Evolutionary conservation across 37 sponge, comb jelly and placozoan species (phyloP).

Genomic region (Ephydatia muelleri): DNA sequence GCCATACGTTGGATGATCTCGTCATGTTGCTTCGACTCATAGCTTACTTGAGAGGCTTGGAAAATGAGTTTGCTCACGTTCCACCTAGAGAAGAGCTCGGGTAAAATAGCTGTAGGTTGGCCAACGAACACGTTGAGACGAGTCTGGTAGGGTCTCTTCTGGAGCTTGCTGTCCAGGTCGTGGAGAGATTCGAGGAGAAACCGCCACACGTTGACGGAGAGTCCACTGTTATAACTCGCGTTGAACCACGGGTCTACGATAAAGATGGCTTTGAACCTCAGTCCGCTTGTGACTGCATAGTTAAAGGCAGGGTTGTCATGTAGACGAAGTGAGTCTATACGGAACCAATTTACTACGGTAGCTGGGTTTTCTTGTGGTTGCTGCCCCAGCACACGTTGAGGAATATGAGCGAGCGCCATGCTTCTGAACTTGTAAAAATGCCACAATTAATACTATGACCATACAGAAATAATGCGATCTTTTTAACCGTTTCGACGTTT

Average conservation of each 20-base stretch:
- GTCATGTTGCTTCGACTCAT: constrained; percentile 61
- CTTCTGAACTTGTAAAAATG: too few relatives aligned
- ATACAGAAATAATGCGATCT: too few relatives aligned
- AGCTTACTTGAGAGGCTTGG: constrained; percentile 55
- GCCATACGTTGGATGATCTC: constrained; percentile 44
- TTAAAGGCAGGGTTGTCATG: constrained; percentile 84
- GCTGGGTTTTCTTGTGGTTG: too few relatives aligned
- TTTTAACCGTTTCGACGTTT: too few relatives aligned
- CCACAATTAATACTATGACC: too few relatives aligned
- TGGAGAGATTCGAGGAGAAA: constrained; percentile 72
- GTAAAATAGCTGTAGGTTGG: constrained; percentile 37
- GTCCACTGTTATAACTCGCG: constrained; percentile 24
- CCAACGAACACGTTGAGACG: constrained; percentile 64
- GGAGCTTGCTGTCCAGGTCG: constrained; percentile 71
- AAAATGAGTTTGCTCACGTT: constrained; percentile 55
- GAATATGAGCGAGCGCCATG: too few relatives aligned
- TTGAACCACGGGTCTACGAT: constrained; percentile 70
- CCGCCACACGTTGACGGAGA: constrained; percentile 62
- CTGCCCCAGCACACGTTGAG: too few relatives aligned
- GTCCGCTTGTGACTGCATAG: constrained; percentile 42
- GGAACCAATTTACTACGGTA: constrained; percentile 68
- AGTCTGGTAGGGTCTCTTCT: constrained; percentile 52
- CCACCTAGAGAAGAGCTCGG: constrained; percentile 37
- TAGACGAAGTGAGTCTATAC: constrained; percentile 64
- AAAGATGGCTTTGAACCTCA: constrained; percentile 38